Evolutionary conservation across 2,888 invertebrate species (phyloP), one percentile per base, ranked within the genome.

Genomic region (Taenaris catops): DNA sequence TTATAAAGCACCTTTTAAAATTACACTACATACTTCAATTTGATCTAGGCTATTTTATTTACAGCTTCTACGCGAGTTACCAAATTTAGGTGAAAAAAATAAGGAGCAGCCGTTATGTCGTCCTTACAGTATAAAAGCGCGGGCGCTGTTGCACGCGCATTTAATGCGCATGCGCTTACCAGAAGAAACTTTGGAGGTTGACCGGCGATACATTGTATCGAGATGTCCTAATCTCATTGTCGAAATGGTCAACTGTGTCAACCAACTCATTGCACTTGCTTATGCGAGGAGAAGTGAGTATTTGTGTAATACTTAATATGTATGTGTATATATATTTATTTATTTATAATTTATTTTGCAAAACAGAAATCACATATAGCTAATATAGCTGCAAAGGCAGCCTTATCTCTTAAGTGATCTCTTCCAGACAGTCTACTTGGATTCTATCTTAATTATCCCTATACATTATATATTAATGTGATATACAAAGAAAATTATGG

Each of bases 221-320:
- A 96, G 98, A 69, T 95, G 96, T 68, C 98, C 98, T 0, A 96
- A 96, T 72, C 90, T 99, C 23, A 93, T 99, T 34, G 96, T 98
- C 56, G 99, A 99, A 83, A 98, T 99, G 96, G 95, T 99, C 34
- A 96, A 95, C 62, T 96, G 97, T 68, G 94, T 97, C 6, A 96
- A 97, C 62, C 97, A 98, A 69, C 89, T 99, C 24, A 96, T 97
- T 39, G 91, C 97, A 64, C 88, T 97, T 42, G 96, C 96, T 6
- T 96, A 96, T 68, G 95, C 96, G 40, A 91, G 96, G 49, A 91
- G 97, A 88, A 92, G 95, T 94, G 78, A 90, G 92, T 87, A 5
- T 9, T 48, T n/a, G n/a, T n/a, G n/a, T n/a, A n/a, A n/a, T n/a
- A n/a, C n/a, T n/a, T n/a, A n/a, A n/a, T n/a, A n/a, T n/a, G n/a